These are phyloP conservation scores for Protosalanx chinensis DNA, from an alignment of 2,797 vertebrate genomes.

Conservation along the genomic window DNA sequence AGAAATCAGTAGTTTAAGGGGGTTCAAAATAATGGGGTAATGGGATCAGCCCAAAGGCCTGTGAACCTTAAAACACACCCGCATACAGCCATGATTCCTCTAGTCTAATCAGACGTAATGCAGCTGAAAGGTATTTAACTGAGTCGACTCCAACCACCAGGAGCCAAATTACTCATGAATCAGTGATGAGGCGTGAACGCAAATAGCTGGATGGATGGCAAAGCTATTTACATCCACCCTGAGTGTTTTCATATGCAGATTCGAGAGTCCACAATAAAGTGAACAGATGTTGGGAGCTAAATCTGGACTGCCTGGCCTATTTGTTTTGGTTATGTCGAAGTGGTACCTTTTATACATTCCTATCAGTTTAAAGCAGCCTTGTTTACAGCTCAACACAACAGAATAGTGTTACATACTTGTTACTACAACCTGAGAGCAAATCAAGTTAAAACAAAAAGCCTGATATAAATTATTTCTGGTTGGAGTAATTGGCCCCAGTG, in stretches of 20 bases:
- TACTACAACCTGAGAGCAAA: not conserved
- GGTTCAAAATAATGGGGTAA: not conserved
- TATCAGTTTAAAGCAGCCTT: not conserved
- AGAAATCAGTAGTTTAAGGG: constrained; percentile 5
- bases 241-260: constrained; percentile 17
- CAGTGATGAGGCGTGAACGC: constrained; percentile 28
- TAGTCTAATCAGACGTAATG: constrained; percentile 23
- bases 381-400: constrained; percentile 3
- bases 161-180: constrained; percentile 24
- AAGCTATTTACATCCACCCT: constrained; percentile 13
- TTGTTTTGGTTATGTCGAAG: constrained; percentile 1
- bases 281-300: constrained; percentile 6
- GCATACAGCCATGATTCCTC: not conserved
- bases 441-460: constrained; percentile 9
- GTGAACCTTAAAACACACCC: constrained; percentile 28
- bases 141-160: constrained; percentile 7
- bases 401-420: constrained; percentile 2
- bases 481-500: constrained; percentile 13
- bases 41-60: constrained; percentile 8
- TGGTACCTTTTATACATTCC: not conserved
- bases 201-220: constrained; percentile 24
- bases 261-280: not conserved
- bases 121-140: constrained; percentile 21
- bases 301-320: not conserved
- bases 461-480: not conserved